Conservation (phyloP, 1,140 invertebrate genomes). For the Drosophila nigrodunni region DNA sequence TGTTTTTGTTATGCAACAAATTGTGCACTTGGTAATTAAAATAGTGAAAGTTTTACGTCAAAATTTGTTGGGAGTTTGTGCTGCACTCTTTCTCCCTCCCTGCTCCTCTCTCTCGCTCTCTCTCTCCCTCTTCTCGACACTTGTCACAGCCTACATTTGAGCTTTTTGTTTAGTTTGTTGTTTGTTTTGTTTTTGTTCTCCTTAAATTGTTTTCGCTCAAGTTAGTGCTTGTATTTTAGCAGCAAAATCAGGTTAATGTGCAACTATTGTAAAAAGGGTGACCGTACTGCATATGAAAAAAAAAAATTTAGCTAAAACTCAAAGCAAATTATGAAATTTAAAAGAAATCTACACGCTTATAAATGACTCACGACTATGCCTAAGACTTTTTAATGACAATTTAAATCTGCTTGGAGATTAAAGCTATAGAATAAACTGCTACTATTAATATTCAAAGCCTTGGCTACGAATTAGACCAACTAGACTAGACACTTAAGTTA, state of each 20-base stretch:
- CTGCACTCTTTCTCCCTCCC: constrained; percentile 1
- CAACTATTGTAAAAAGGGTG: background rate
- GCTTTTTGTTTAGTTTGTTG: constrained; percentile 20
- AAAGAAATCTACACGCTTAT: too few relatives aligned
- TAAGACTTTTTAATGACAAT: too few relatives aligned
- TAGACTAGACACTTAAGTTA: too few relatives aligned
- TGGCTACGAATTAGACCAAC: too few relatives aligned
- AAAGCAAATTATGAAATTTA: too few relatives aligned
- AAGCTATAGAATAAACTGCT: too few relatives aligned
- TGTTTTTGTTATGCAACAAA: constrained; percentile 28
- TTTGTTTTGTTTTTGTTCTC: constrained; percentile 32
- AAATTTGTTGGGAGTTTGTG: constrained; percentile 23
- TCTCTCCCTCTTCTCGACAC: constrained; percentile 21
- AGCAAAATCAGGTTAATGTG: background rate
- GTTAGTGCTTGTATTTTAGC: constrained; percentile 10
- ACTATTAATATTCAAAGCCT: too few relatives aligned
- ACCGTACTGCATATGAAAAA: background rate
- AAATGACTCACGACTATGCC: too few relatives aligned
- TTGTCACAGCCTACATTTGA: constrained; percentile 74
- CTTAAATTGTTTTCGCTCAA: background rate
- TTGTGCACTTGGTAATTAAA: constrained; percentile 73
- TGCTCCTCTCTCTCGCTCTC: background rate
- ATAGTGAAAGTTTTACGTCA: constrained; percentile 72
- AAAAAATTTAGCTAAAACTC: too few relatives aligned
- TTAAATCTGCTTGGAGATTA: too few relatives aligned